Evolutionary conservation across 2,888 invertebrate genomes (phyloP), one percentile per base, ranked within the genome.

Genomic region (Willowsia nigromaculata): DNA sequence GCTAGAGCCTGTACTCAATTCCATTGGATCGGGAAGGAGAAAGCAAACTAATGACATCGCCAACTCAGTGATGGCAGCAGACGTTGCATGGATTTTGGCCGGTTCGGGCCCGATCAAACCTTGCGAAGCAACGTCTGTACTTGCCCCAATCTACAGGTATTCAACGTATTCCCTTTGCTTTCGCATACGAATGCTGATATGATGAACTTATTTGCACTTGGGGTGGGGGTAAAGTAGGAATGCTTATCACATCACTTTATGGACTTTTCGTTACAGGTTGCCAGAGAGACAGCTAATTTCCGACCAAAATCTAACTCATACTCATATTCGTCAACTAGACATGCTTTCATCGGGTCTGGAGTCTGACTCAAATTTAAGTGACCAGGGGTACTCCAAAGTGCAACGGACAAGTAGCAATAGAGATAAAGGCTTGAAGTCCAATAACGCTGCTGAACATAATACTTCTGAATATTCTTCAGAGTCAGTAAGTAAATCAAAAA

Each of bases 81-180:
- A 97, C 93, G 95, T 97, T 47, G 96, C 97, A 85, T 97, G 97
- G 97, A 96, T 97, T 83, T 94, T 96, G 87, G 95, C 95, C 47
- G 96, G 96, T 56, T 95, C 95, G 91, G 95, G 95, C 7, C 95
- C 95, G 0, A 94, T 95, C 30, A 90, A 90, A 40, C 62, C 88
- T 37, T 90, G 87, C 65, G 90, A 90, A 33, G 86, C 65, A 4
- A 80, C 80, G 1, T 86, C 86, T 27, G 76, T 86, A 43, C 68
- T 86, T 27, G 86, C 86, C 9, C 86, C 86, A 53, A 86, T 86
- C 37, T 86, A 80, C 40, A 86, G 27, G 86, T 86, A 62, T 18
- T 71, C 11, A 71, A 71, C 40, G 9, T 40, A 37, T 71, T 40
- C 6, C 43, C n/a, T 71, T n/a, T 6, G 50, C 6, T 50, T 30